Evolutionary conservation across 2,113 vertebrate species (phyloP).

Genomic region (Nipponia nippon): DNA sequence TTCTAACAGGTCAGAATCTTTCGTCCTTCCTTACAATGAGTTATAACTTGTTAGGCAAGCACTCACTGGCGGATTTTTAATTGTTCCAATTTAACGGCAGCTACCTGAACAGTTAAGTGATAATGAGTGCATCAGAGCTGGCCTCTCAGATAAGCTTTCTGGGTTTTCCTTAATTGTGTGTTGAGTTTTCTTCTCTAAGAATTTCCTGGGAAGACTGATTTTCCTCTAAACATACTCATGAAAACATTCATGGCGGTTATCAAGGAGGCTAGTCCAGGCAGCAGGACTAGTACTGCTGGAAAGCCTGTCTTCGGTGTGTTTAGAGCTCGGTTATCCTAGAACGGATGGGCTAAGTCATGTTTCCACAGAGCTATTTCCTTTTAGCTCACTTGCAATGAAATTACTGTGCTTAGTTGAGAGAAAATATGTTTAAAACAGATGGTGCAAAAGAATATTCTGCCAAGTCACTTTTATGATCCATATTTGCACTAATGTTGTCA

Average conservation of each 20-base stretch:
- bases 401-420: not conserved
- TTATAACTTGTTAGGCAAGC: not conserved
- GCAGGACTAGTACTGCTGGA: not conserved
- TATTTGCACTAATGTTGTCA: not conserved
- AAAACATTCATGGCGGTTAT: not conserved
- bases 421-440: constrained; percentile 31
- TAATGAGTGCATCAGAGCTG: not conserved
- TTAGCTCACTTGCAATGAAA: not conserved
- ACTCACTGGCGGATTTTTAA: not conserved
- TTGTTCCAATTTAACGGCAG: not conserved
- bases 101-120: not conserved
- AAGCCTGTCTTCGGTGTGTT: not conserved
- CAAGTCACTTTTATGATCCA: not conserved
- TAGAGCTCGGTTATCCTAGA: not conserved
- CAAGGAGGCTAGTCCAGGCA: not conserved
- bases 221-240: not conserved
- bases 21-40: not conserved
- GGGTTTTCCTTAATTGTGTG: not conserved
- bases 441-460: not conserved
- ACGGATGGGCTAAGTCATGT: not conserved
- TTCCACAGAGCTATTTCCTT: not conserved
- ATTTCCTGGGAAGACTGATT: not conserved
- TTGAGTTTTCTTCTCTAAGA: not conserved
- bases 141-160: not conserved
- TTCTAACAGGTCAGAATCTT: not conserved